Evolutionary conservation across 2,797 vertebrate species (phyloP), one percentile per base, ranked within the genome.

Genomic region (Peromyscus nudipes): DNA sequence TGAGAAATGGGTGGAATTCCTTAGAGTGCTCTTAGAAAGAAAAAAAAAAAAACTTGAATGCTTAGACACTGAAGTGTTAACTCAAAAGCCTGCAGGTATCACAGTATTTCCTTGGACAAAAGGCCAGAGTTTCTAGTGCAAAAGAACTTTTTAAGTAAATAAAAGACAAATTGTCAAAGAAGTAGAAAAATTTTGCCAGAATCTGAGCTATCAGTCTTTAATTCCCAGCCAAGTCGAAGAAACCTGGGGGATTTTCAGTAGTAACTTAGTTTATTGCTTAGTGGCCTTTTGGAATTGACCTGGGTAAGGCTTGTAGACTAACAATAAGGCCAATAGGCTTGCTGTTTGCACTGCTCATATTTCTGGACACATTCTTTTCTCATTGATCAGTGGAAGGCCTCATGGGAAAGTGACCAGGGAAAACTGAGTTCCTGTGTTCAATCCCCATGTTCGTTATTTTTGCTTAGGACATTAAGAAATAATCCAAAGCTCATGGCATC

Each of bases 161-260:
- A 14, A 57, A 89, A 93, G 90, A 29, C 67, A 86, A 91, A 55
- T 79, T 91, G 31, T 71, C 77, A 79, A 71, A 75, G 16, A 34
- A 76, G 75, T 6, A 91, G 40, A 52, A 83, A 77, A 7, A 46
- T 31, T 76, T 75, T n/a, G 49, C 17, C 40, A 92, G 75, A 95
- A 69, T 89, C 79, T 64, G 73, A 79, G 17, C 11, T 29, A 62
- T 10, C 7, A 8, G 88, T 69, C 25, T 34, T 96, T 85, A 80
- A 86, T 88, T 95, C 60, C 11, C 31, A 82, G 34, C 29, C 2
- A 64, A 12, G 5, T 40, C 80, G n/a, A 76, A 93, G 67, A 92
- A 94, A 37, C 5, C 1, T 23, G 62, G 25, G 34, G 77, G 60
- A 80, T 89, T 82, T 57, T 92, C 17, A 40, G 37, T 81, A 97